phyloP scores from a whole-genome alignment of 2,113 vertebrate genomes.

The Corythornis vintsioides region DNA sequence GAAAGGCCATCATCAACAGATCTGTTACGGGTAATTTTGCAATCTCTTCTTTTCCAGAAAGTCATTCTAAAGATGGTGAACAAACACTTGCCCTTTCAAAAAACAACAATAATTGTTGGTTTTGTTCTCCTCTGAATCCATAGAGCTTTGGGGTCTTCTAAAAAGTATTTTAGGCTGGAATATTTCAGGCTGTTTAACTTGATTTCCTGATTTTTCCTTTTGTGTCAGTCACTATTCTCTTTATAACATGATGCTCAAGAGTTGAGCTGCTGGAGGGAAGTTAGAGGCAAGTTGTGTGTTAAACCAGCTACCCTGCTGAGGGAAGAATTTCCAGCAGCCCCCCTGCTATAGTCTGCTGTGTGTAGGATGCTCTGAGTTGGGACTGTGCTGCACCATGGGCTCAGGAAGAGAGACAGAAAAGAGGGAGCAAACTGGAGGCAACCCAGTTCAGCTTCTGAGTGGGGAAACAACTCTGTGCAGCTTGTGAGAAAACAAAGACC shows the following conservation, averaged over 20 bases:
- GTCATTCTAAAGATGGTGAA: not conserved
- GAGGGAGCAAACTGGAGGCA: not conserved
- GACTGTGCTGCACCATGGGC: not conserved
- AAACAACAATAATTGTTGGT: not conserved
- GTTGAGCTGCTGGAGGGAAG: not conserved
- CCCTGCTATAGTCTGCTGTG: not conserved
- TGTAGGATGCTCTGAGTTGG: not conserved
- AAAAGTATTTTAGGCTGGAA: not conserved
- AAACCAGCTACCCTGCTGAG: not conserved
- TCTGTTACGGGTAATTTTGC: slow-evolving; percentile 88
- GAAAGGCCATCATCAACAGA: slow-evolving; percentile 94
- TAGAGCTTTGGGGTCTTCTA: not conserved
- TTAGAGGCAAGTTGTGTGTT: not conserved
- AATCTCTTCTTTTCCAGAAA: not conserved
- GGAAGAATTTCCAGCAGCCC: not conserved
- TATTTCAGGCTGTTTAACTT: not conserved
- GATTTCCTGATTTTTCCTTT: not conserved
- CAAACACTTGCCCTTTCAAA: not conserved
- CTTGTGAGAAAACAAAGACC: not conserved
- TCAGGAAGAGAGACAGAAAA: not conserved
- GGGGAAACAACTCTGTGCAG: not conserved
- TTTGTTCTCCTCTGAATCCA: not conserved
- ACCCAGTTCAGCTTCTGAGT: fast-evolving
- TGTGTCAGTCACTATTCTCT: not conserved
- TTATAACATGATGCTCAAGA: not conserved